Base-by-base conservation (phyloP, 2,113 vertebrate species). In the Benitochromis conjunctus region DNA sequence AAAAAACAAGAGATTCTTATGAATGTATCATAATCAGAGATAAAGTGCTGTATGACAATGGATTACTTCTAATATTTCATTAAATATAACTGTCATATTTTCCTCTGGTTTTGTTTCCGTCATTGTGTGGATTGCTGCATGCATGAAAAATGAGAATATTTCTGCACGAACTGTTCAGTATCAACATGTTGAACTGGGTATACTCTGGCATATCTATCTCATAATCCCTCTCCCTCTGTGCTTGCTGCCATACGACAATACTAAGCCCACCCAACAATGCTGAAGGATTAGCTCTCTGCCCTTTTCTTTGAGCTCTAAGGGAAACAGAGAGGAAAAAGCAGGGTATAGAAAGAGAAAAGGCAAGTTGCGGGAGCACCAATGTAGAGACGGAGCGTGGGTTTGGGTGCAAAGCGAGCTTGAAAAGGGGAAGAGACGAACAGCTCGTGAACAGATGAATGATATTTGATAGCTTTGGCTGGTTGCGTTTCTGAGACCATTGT, bases 1-100 rank as follows among this genome's bases (percentile, higher is more conserved):
- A 0, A 41, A 43, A 91, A 88, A 51, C 26, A 86, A 80, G 79
- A 76, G 53, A 82, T 91, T 92, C 86, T 88, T 90, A 87, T 91
- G 93, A 95, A 95, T 96, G 93, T 96, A 94, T 91, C 86, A 90
- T 87, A 93, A 83, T 43, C 86, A 86, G 82, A 94, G 82, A 81
- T 90, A 84, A 94, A 88, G 92, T 88, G 92, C 86, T 96, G 93
- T 95, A 91, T 95, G 88, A 91, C 74, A 89, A 88, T 90, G 88
- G 92, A 90, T 91, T 86, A 88, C 85, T 87, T 80, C 79, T 92
- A 79, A 91, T 92, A 94, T 94, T 94, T 92, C 91, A 96, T 96
- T 94, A 96, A 97, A 96, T 94, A 93, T 95, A 93, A 91, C 93
- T 94, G 93, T 95, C 92, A 82, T 94, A 90, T 95, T 95, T 94